phyloP scores from a whole-genome alignment of 1,140 invertebrate genomes.

The Drosophila dunni region DNA sequence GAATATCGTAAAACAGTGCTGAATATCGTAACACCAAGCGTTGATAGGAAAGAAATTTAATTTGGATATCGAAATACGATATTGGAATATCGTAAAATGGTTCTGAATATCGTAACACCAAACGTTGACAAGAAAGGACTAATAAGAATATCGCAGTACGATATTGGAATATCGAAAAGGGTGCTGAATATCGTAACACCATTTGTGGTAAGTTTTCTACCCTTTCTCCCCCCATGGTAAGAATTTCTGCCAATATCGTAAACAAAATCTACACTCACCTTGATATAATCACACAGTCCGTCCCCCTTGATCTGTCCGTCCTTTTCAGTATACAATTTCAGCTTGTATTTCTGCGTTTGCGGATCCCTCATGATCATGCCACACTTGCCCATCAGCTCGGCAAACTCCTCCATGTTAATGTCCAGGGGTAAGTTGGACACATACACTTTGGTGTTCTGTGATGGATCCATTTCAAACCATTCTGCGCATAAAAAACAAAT shows the following conservation, averaged over 20 bases:
- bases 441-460: conserved; percentile 99
- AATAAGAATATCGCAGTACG: too few relatives aligned
- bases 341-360: conserved; percentile 92
- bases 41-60: too few relatives aligned
- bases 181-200: too few relatives aligned
- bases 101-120: too few relatives aligned
- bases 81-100: too few relatives aligned
- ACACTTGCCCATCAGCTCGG: conserved; percentile 97
- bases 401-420: conserved; percentile 95
- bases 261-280: conserved; percentile 86
- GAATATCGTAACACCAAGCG: too few relatives aligned
- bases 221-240: background rate
- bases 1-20: too few relatives aligned
- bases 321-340: conserved; percentile 96
- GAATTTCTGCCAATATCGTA: too few relatives aligned
- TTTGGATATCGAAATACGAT: too few relatives aligned
- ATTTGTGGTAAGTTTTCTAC: too few relatives aligned
- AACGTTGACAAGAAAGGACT: too few relatives aligned
- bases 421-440: conserved; percentile 96
- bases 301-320: conserved; percentile 96
- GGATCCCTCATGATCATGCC: conserved; percentile 97
- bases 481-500: conserved; percentile 72
- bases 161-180: too few relatives aligned
- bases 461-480: conserved; percentile 97
- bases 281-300: conserved; percentile 98